Conservation (phyloP, 1,140 invertebrate species). For the Hyles euphorbiae region DNA sequence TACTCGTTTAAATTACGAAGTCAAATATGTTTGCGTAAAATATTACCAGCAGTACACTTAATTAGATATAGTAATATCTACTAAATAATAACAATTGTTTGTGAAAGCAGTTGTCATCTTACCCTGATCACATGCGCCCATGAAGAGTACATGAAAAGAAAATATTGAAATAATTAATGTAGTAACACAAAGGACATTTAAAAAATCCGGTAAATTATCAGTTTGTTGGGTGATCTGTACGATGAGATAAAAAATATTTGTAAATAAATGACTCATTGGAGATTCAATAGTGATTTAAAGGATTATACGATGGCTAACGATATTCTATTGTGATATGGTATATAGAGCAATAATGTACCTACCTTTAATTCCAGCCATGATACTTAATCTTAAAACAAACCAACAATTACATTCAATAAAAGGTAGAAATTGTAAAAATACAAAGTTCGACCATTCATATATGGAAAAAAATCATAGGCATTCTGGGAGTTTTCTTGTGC, state of each 20-base stretch:
- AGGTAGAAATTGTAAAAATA: conserved; percentile 1
- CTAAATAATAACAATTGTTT: too few relatives aligned
- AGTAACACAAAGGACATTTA: conserved; percentile 7
- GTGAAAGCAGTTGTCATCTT: background rate
- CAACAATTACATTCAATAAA: conserved; percentile 5
- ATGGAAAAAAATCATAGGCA: too few relatives aligned
- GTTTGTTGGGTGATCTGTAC: too few relatives aligned
- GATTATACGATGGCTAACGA: background rate
- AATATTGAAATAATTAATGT: conserved; percentile 20
- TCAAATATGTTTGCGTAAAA: too few relatives aligned
- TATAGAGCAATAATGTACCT: conserved; percentile 5
- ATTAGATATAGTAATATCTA: too few relatives aligned
- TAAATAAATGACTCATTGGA: conserved; percentile 57
- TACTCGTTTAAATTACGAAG: too few relatives aligned
- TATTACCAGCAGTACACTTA: too few relatives aligned
- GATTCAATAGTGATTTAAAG: conserved; percentile 6
- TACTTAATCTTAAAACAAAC: conserved; percentile 15
- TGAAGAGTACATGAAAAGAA: conserved; percentile 45
- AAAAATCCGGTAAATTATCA: too few relatives aligned
- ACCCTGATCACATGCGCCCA: conserved; percentile 15
- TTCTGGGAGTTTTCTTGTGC: too few relatives aligned
- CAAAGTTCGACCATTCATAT: too few relatives aligned
- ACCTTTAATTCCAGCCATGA: conserved; percentile 65
- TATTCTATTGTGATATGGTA: conserved; percentile 7
- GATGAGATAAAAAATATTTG: conserved; percentile 22